A percentile compares a stretch with the other conserved stretches of the same genome.
These are phyloP conservation scores for Tilapia sparmanii DNA, from an alignment of 2,113 vertebrate genomes.

Conservation along the genomic window DNA sequence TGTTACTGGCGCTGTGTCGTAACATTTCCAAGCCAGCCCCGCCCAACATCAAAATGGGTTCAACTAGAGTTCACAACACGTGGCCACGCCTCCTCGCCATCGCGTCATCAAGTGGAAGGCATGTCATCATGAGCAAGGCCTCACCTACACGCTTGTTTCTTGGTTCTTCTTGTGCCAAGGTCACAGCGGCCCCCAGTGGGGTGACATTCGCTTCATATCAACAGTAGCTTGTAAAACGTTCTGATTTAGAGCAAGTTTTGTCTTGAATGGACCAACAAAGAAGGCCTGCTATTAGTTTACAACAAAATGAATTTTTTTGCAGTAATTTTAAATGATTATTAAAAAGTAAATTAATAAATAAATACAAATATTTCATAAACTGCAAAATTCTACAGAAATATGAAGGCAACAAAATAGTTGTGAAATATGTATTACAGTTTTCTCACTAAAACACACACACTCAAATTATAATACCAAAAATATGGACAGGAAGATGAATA, in stretches of 20 bases:
- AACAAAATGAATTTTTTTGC: not conserved
- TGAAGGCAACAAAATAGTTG: not conserved
- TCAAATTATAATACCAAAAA: not conserved
- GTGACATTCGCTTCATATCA: not conserved
- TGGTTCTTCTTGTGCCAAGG: not conserved
- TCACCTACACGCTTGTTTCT: not conserved
- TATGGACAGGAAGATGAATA: not conserved
- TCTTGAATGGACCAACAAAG: not conserved
- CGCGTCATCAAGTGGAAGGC: slow-evolving; percentile 5
- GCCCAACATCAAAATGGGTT: slow-evolving; percentile 49
- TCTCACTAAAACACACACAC: not conserved
- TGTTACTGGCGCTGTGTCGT: slow-evolving; percentile 39
- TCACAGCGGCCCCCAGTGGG: slow-evolving; percentile 42
- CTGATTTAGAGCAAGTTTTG: not conserved
- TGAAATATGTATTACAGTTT: not conserved
- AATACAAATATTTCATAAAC: not conserved
- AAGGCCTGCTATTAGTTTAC: not conserved
- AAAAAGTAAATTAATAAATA: not conserved
- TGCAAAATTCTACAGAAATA: rapidly evolving
- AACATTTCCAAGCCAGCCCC: slow-evolving; percentile 30
- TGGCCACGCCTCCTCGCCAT: slow-evolving; percentile 45
- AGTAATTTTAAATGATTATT: not conserved
- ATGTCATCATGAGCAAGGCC: not conserved
- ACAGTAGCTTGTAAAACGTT: not conserved
- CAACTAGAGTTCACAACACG: slow-evolving; percentile 56